These are phyloP conservation scores for Saturnia japonica DNA, from an alignment of 2,888 invertebrate genomes.

Conservation along the genomic window DNA sequence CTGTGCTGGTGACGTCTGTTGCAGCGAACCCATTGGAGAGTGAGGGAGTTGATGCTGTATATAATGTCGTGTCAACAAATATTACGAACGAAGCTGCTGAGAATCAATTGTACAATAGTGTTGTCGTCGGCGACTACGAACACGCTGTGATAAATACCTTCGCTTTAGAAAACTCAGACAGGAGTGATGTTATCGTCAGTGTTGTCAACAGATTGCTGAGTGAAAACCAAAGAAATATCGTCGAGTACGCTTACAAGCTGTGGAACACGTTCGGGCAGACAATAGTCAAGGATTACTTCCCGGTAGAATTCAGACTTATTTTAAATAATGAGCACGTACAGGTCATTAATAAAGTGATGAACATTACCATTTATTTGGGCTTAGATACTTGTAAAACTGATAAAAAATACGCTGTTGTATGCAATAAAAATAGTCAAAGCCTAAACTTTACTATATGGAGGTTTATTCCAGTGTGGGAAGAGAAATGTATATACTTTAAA, in stretches of 20 bases:
- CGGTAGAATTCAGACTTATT: too few species aligned
- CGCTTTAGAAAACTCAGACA: neutral
- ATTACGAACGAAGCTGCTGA: neutral
- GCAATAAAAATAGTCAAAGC: neutral
- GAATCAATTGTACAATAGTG: neutral
- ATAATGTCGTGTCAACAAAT: neutral
- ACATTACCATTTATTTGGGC: too few species aligned
- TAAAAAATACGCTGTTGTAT: neutral
- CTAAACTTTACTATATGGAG: neutral
- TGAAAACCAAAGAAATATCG: neutral
- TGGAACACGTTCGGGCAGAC: too few species aligned
- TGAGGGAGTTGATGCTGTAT: neutral
- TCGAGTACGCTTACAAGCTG: too few species aligned
- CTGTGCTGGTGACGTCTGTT: neutral
- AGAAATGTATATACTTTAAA: too few species aligned
- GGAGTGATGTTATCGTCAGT: neutral
- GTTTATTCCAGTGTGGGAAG: constrained; percentile 9
- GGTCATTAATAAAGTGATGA: too few species aligned
- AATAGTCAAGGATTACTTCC: too few species aligned
- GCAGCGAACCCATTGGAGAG: neutral
- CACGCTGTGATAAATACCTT: neutral
- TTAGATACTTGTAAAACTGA: neutral
- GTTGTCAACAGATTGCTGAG: neutral
- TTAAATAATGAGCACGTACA: too few species aligned
- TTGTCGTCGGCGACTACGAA: neutral